Percentiles rank a stretch among this genome's conserved stretches.
phyloP scores from a whole-genome alignment of 2,888 invertebrate genomes.

The Caenorhabditis sulstoni region DNA sequence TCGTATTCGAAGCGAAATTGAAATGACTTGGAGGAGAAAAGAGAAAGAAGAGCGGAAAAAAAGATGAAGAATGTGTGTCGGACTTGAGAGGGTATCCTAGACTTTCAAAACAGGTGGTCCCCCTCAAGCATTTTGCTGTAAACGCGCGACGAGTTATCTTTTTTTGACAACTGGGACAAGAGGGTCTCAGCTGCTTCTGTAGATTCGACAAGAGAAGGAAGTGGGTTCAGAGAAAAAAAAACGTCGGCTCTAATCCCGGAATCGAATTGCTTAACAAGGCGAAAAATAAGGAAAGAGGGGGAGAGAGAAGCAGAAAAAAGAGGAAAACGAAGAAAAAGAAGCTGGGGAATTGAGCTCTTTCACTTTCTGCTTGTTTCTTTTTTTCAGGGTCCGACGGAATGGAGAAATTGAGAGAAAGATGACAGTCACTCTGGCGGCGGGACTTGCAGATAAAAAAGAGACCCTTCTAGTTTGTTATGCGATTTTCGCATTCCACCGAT shows the following conservation, averaged over 20 bases:
- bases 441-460: too few relatives aligned
- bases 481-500: too few relatives aligned
- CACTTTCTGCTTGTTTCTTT: too few relatives aligned
- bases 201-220: slow-evolving; percentile 12
- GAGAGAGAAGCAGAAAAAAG: background rate
- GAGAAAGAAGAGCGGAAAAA: background rate
- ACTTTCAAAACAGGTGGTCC: slow-evolving; percentile 48
- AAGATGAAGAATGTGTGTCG: slow-evolving; percentile 33
- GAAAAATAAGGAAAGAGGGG: background rate
- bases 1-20: slow-evolving; percentile 18
- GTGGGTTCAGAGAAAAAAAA: slow-evolving; percentile 16
- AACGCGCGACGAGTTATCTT: slow-evolving; percentile 10
- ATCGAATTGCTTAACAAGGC: too few relatives aligned
- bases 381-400: too few relatives aligned
- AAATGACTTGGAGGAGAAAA: background rate
- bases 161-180: slow-evolving; percentile 17
- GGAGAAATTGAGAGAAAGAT: too few relatives aligned
- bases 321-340: background rate
- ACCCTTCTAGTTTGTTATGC: too few relatives aligned
- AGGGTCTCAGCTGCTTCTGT: slow-evolving; percentile 38
- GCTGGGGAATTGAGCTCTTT: background rate
- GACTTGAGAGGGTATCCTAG: slow-evolving; percentile 15
- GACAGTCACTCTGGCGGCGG: too few relatives aligned
- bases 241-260: background rate
- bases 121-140: too few relatives aligned